Evolutionary conservation across 1,140 invertebrate species (phyloP).

Genomic region (Galleria mellonella): DNA sequence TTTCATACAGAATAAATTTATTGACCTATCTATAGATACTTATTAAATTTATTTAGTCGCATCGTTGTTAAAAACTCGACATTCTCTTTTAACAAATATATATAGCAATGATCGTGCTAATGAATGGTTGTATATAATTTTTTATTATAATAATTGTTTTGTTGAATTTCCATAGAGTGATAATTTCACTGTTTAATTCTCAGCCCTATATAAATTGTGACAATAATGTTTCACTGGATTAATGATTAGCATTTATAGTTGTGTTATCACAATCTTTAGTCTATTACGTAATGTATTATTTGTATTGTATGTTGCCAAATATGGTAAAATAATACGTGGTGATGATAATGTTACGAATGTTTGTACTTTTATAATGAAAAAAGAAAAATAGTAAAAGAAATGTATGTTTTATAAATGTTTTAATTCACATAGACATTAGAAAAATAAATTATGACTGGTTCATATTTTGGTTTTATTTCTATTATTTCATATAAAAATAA

Average conservation of each 20-base stretch:
- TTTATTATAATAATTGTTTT: neutral
- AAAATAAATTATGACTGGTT: slow-evolving; percentile 61
- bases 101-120: neutral
- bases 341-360: slow-evolving; percentile 33
- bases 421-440: slow-evolving; percentile 40
- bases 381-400: slow-evolving; percentile 35
- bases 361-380: slow-evolving; percentile 68
- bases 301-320: slow-evolving; percentile 20
- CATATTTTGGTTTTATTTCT: slow-evolving; percentile 29
- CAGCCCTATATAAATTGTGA: slow-evolving; percentile 8
- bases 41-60: too few species aligned
- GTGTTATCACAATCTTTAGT: slow-evolving; percentile 2
- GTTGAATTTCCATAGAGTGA: neutral
- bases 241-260: slow-evolving; percentile 24
- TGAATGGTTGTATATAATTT: neutral
- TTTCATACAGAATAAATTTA: too few species aligned
- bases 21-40: too few species aligned
- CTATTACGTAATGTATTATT: neutral
- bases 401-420: slow-evolving; percentile 53
- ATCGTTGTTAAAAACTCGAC: too few species aligned
- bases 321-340: slow-evolving; percentile 28
- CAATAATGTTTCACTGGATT: slow-evolving; percentile 26
- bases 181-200: neutral
- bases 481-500: neutral
- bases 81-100: too few species aligned